Base-by-base conservation (phyloP, 2,797 vertebrate genomes). In the Acipenser oxyrinchus region DNA sequence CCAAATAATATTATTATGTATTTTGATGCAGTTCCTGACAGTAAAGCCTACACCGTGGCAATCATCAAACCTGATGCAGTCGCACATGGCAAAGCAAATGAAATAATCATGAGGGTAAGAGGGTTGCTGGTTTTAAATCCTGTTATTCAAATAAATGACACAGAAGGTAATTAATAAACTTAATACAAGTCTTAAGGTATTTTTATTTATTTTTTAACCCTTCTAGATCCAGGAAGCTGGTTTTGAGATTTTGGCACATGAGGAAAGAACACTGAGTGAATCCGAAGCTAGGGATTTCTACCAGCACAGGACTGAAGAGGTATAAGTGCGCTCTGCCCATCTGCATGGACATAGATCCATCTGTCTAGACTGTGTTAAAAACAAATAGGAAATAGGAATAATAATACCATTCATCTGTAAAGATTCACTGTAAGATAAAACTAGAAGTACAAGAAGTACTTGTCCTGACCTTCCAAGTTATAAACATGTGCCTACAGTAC, bases 1-100 rank as follows among this genome's bases (percentile, higher is more conserved):
- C 37, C 37, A 37, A 37, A 37, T 60, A 51, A 52, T 69, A 8
- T 9, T 62, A 48, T 65, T 23, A 53, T 66, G 18, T 48, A 4
- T 48, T 71, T 65, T 72, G 11, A 59, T 77, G 8, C 65, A 94
- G 93, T 86, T 63, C 81, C 89, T 69, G 75, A 76, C 60, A 83
- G 78, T 77, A 87, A 87, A 77, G 77, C 84, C 61, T 93, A 86
- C 76, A 94, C 93, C 11, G 78, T 95, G 72, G 92, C 89, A 15
- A 89, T 95, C 77, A 89, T 95, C 74, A 95, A 94, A 81, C 93
- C 94, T 60, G 93, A 95, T 8, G 94, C 88, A 6, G 91, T 94
- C 15, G 90, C 87, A 77, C 91, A 93, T 2, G 89, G 93, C 69
- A 92, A 92, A 71, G 78, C 86, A 51, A 85, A 89, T 60, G 92